phyloP scores from a whole-genome alignment of 2,113 vertebrate genomes.

The Paradoxurus hermaphroditus region DNA sequence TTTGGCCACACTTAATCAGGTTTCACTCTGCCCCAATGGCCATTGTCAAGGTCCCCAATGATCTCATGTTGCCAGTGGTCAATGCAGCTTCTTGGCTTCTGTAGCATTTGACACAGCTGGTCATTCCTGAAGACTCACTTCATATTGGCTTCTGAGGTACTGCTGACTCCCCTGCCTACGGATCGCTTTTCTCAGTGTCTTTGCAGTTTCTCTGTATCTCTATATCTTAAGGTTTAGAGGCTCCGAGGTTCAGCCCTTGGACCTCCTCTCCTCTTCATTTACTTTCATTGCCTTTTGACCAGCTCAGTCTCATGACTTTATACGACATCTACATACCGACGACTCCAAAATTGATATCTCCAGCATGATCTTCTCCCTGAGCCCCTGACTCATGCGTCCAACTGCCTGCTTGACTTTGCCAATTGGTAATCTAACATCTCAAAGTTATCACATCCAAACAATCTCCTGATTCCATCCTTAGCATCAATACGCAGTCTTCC shows the following conservation, averaged over 20 bases:
- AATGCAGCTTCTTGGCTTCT: background rate
- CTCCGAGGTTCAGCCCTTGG: background rate
- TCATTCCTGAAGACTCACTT: background rate
- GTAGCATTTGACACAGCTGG: background rate
- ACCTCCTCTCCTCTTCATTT: background rate
- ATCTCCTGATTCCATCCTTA: background rate
- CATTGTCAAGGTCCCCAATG: background rate
- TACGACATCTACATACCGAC: background rate
- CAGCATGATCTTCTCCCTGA: background rate
- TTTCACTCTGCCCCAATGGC: background rate
- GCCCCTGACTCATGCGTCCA: background rate
- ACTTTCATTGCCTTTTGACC: background rate
- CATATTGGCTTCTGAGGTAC: background rate
- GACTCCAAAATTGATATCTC: background rate
- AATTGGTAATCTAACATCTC: background rate
- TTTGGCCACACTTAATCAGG: background rate
- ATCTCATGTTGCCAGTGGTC: background rate
- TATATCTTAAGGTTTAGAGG: background rate
- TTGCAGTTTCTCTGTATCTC: background rate
- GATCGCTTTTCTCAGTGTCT: background rate
- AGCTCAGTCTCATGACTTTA: background rate
- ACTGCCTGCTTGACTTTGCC: background rate
- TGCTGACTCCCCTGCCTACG: background rate
- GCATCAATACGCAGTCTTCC: background rate
- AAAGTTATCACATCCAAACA: background rate